phyloP scores from a whole-genome alignment of 2,888 invertebrate species.

The Trissolcus japonicus region DNA sequence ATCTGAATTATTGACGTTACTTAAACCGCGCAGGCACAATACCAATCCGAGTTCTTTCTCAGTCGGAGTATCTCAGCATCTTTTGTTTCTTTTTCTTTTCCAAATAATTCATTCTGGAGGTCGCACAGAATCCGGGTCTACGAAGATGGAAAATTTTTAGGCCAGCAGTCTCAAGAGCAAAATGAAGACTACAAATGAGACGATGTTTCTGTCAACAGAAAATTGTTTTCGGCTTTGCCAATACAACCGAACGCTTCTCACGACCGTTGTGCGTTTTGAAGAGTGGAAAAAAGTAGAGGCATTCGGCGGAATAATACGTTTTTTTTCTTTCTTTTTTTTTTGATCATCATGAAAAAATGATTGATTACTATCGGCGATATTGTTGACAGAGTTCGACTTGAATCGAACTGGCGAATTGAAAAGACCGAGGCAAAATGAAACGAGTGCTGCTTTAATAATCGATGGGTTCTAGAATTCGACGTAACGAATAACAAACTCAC shows the following conservation, averaged over 20 bases:
- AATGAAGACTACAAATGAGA: conserved; percentile 3
- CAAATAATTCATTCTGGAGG: conserved; percentile 41
- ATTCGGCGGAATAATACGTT: conserved; percentile 4
- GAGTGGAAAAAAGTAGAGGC: not conserved
- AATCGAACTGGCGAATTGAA: conserved; percentile 18
- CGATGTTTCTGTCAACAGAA: conserved; percentile 10
- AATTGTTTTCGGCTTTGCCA: conserved; percentile 2
- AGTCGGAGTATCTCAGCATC: conserved; percentile 17
- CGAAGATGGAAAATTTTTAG: conserved; percentile 8
- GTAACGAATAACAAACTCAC: conserved; percentile 34
- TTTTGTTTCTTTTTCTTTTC: conserved; percentile 7
- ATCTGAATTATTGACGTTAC: conserved; percentile 1
- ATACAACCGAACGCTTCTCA: conserved; percentile 7
- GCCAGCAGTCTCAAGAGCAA: not conserved
- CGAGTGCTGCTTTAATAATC: conserved; percentile 9
- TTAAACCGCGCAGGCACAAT: not conserved
- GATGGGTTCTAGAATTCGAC: conserved; percentile 20
- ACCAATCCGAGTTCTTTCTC: not conserved
- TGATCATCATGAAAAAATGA: conserved; percentile 21
- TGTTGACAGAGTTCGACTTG: conserved; percentile 19
- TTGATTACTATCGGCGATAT: conserved; percentile 19
- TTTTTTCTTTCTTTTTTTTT: not conserved
- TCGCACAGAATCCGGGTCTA: conserved; percentile 12
- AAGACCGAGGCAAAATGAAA: conserved; percentile 16
- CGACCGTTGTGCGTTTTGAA: conserved; percentile 6